Evolutionary conservation across 2,797 vertebrate species (phyloP).

Genomic region (Apodemus agrarius): DNA sequence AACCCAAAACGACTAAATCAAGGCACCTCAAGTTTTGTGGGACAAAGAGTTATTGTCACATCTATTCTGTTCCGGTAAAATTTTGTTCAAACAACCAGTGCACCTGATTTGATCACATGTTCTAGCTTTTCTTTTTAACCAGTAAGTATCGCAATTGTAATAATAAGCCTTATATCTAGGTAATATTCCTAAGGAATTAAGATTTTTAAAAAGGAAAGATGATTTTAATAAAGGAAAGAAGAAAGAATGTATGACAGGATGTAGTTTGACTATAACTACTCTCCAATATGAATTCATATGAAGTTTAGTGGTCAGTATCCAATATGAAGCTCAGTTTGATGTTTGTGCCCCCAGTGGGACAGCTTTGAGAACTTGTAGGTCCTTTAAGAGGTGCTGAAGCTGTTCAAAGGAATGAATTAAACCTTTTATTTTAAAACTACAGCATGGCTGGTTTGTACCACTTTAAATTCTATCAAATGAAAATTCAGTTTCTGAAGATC

Average conservation of each 20-base stretch:
- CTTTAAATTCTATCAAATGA: constrained; percentile 8
- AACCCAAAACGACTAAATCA: not conserved
- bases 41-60: not conserved
- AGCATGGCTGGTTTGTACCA: not conserved
- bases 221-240: not conserved
- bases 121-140: constrained; percentile 37
- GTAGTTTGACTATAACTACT: not conserved
- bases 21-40: not conserved
- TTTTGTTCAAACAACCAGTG: not conserved
- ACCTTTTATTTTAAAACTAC: not conserved
- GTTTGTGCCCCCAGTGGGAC: not conserved
- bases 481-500: constrained; percentile 30
- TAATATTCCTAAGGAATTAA: constrained; percentile 27
- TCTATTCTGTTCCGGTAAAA: not conserved
- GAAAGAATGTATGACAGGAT: no score
- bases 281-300: not conserved
- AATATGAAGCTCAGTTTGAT: not conserved
- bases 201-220: not conserved
- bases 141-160: not conserved
- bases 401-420: not conserved
- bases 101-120: not conserved
- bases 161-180: constrained; percentile 41
- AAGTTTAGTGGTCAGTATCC: no score
- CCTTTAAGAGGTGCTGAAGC: no score
- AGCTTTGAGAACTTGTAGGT: not conserved